phyloP scores from a whole-genome alignment of 2,888 invertebrate genomes.

The Drosophila subsilvestris region DNA sequence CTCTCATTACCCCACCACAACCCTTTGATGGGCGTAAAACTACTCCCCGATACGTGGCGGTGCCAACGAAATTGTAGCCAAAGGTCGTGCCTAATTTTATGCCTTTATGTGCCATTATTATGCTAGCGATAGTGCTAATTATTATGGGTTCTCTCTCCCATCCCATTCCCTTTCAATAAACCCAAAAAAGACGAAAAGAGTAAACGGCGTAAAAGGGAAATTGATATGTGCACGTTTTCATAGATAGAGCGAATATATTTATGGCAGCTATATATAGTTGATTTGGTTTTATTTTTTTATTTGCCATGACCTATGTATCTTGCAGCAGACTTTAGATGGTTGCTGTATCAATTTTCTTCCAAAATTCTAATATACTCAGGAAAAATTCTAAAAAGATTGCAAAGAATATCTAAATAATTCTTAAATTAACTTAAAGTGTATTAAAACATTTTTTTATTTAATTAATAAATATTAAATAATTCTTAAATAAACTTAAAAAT shows the following conservation, averaged over 20 bases:
- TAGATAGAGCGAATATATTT: background rate
- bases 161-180: too few relatives aligned
- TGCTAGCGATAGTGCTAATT: background rate
- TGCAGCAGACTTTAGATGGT: background rate
- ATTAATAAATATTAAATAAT: too few relatives aligned
- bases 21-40: background rate
- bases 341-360: background rate
- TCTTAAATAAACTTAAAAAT: too few relatives aligned
- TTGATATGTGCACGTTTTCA: background rate
- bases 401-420: too few relatives aligned
- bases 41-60: background rate
- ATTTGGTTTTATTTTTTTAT: background rate
- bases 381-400: too few relatives aligned
- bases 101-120: background rate
- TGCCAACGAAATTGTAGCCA: background rate
- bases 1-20: background rate
- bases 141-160: background rate
- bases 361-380: too few relatives aligned
- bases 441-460: too few relatives aligned
- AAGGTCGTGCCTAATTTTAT: background rate
- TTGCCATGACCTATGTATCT: background rate
- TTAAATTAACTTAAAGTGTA: too few relatives aligned
- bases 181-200: background rate
- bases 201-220: background rate
- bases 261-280: background rate